A percentile compares a stretch with the other conserved stretches of the same genome.
These are phyloP conservation scores for Erethizon dorsatum DNA, from an alignment of 2,797 vertebrate genomes.

Conservation along the genomic window DNA sequence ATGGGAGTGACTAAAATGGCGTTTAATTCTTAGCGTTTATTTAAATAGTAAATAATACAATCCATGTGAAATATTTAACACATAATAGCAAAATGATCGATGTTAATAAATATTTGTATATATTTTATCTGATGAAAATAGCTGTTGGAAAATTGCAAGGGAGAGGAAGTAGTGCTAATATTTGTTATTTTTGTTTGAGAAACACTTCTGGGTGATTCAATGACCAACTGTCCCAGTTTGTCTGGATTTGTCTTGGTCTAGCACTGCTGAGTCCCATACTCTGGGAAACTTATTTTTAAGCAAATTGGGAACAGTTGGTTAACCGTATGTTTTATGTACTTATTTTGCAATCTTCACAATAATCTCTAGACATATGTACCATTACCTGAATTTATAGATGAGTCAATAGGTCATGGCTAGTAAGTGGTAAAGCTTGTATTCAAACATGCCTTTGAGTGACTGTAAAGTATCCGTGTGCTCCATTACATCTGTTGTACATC, in stretches of 20 bases:
- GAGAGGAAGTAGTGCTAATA: neutral
- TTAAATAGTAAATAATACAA: neutral
- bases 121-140: slow-evolving; percentile 63
- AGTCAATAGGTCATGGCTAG: neutral
- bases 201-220: neutral
- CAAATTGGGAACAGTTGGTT: neutral
- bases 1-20: neutral
- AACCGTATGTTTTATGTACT: neutral
- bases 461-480: neutral
- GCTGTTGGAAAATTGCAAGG: neutral
- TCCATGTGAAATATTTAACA: neutral
- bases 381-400: neutral
- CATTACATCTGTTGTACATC: neutral
- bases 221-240: neutral
- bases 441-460: neutral
- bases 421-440: neutral
- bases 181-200: slow-evolving; percentile 36
- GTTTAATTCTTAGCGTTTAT: neutral
- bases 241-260: neutral
- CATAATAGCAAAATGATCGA: slow-evolving; percentile 5
- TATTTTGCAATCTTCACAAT: neutral
- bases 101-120: slow-evolving; percentile 12
- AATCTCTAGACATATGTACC: neutral
- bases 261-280: neutral
- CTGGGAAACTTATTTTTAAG: slow-evolving; percentile 4